A percentile compares a stretch with the other conserved stretches of the same genome.
Conservation (phyloP, 2,888 invertebrate genomes). For the Lasioglossum zephyrum region DNA sequence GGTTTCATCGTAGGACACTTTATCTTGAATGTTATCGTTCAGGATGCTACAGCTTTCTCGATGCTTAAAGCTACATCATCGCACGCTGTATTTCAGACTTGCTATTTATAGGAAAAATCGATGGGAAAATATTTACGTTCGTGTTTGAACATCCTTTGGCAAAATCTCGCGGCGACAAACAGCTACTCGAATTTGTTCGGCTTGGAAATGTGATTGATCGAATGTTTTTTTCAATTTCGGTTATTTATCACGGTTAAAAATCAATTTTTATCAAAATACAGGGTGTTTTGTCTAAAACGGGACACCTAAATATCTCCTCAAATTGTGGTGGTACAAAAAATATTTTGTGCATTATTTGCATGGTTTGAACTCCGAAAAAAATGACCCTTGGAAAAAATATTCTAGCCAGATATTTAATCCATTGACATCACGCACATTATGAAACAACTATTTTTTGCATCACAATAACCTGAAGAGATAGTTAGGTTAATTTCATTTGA, state of each 20-base stretch:
- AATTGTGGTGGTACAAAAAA: too few relatives aligned
- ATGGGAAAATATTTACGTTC: background rate
- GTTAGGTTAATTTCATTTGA: too few relatives aligned
- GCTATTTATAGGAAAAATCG: slow-evolving; percentile 2
- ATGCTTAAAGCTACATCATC: background rate
- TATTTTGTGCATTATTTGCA: too few relatives aligned
- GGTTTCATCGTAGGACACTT: slow-evolving; percentile 27
- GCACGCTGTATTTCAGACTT: background rate
- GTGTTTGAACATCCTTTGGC: background rate
- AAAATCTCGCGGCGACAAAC: background rate
- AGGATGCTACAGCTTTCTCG: slow-evolving; percentile 6
- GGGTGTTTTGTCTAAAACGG: too few relatives aligned
- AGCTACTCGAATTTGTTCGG: background rate
- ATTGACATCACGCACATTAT: too few relatives aligned
- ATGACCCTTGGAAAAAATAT: too few relatives aligned
- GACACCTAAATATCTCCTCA: too few relatives aligned
- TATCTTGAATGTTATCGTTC: slow-evolving; percentile 21
- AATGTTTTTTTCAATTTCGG: background rate
- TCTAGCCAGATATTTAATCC: too few relatives aligned
- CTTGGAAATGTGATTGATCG: background rate
- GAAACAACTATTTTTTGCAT: too few relatives aligned
- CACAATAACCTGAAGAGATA: too few relatives aligned
- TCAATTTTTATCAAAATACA: background rate
- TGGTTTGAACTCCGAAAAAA: too few relatives aligned
- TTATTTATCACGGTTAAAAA: background rate